Conservation (phyloP, 2,888 invertebrate genomes). For the Campoplex capitator region DNA sequence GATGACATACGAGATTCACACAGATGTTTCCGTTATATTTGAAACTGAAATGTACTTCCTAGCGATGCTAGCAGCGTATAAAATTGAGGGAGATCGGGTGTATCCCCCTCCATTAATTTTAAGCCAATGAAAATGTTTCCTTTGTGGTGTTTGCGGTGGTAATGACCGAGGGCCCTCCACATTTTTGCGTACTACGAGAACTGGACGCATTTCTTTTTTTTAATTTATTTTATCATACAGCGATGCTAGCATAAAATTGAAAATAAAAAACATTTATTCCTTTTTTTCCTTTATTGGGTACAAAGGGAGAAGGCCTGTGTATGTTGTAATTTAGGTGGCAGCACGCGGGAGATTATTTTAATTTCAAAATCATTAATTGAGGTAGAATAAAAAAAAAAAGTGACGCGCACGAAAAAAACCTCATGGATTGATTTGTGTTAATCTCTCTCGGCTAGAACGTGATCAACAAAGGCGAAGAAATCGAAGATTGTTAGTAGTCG, state of each 20-base stretch:
- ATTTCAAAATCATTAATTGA: conserved; percentile 9
- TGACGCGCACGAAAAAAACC: background rate
- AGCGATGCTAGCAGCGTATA: conserved; percentile 12
- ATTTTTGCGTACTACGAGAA: conserved; percentile 49
- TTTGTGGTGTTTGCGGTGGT: conserved; percentile 62
- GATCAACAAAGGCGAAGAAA: conserved; percentile 34
- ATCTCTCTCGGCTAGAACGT: background rate
- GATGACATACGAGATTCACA: background rate
- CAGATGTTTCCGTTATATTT: conserved; percentile 46
- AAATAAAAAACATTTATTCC: background rate
- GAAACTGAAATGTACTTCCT: conserved; percentile 33
- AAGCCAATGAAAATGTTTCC: conserved; percentile 62
- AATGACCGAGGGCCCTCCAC: conserved; percentile 53
- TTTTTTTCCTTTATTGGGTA: background rate
- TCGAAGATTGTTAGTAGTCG: conserved; percentile 40
- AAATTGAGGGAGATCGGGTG: conserved; percentile 41
- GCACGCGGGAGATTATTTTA: conserved; percentile 5
- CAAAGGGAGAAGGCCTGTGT: background rate
- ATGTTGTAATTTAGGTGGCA: background rate
- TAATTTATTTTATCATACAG: background rate
- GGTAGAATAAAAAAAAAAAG: background rate
- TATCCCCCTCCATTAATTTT: conserved; percentile 12
- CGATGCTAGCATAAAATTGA: background rate
- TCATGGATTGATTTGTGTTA: background rate
- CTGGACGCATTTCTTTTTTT: conserved; percentile 14